Base-by-base conservation (phyloP, 2,113 vertebrate genomes). In the Solea solea region DNA sequence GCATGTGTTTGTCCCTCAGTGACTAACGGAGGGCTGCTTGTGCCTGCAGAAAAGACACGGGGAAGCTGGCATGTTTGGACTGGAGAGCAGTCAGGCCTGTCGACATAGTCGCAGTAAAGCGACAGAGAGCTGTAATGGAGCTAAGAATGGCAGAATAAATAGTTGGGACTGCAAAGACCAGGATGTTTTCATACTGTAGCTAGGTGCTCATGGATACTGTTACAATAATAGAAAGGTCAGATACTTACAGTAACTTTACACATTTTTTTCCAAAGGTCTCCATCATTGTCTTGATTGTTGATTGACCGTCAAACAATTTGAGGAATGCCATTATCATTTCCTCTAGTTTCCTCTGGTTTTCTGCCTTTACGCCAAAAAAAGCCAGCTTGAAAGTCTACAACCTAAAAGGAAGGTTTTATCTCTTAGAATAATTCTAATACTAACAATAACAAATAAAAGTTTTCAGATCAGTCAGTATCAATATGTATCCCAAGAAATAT, bases 81-180 rank as follows among this genome's bases (percentile, higher is more conserved):
- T 86, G 86, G 88, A 91, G 79, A 82, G 85, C 72, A 79, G 69
- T 80, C 76, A 73, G 71, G 73, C 74, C 85, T 82, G 82, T 87
- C 86, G 69, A 73, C 82, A 80, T 54, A 62, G 66, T 69, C 57
- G 25, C 72, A 46, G 64, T 49, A 78, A 82, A 71, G 78, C 55
- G 49, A 83, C 77, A 74, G 79, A 75, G 70, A 54, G 64, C 83
- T 55, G 78, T 54, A 61, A 83, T 21, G 65, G 75, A 82, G 72
- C 79, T 74, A 70, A 83, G 64, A 64, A 74, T 75, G 84, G 87
- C 74, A 83, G 74, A 73, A 76, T 69, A 85, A 86, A 80, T 8
- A 27, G 51, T 64, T 53, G 13, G 55, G 64, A 76, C 80, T 64
- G 73, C 73, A 72, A 72, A 64, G 64, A 80, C 54, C 81, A 67